Evolutionary conservation across 2,888 invertebrate species (phyloP), one percentile per base, ranked within the genome.

Genomic region (Labia minor): DNA sequence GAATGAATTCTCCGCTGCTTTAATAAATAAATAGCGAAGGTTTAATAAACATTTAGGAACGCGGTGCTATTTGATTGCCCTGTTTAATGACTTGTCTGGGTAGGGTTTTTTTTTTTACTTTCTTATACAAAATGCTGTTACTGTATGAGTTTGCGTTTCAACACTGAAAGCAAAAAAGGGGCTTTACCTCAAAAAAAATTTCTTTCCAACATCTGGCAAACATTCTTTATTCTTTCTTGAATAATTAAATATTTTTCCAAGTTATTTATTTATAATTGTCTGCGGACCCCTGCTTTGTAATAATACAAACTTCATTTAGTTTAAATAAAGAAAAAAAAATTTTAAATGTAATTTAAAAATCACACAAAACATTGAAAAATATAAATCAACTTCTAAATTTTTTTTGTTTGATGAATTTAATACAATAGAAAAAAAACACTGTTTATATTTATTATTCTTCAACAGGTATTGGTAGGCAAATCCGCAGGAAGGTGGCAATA

Each of bases 21-120:
- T 49, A 49, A 49, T 49, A 49, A 49, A 49, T 49, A 49, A 49
- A 49, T 49, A 49, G 49, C 49, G 16, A 49, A 49, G 49, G 49
- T 49, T 14, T 49, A 49, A 49, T 49, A 49, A 49, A 49, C 49
- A 49, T 49, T 49, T 49, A 49, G 49, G n/a, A 49, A 49, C 49
- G 49, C 49, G 49, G n/a, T 49, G 49, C 49, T 49, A 49, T 49
- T 49, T 49, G 49, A 8, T 49, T 49, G 49, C 14, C 49, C 49
- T 14, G 49, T 49, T 49, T 49, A 49, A 49, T 49, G 49, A 49
- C 49, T 49, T 49, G 49, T 4, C 49, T 49, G 49, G 49, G 49
- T 49, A 14, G 49, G 16, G 49, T 49, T 49, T 49, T 49, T 6
- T 8, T 26, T 49, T 49, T 14, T 49, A 33, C 33, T 33, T 33